A percentile compares a stretch with the other conserved stretches of the same genome.
These are phyloP conservation scores for Eupithecia centaureata DNA, from an alignment of 2,888 invertebrate species.

Conservation along the genomic window DNA sequence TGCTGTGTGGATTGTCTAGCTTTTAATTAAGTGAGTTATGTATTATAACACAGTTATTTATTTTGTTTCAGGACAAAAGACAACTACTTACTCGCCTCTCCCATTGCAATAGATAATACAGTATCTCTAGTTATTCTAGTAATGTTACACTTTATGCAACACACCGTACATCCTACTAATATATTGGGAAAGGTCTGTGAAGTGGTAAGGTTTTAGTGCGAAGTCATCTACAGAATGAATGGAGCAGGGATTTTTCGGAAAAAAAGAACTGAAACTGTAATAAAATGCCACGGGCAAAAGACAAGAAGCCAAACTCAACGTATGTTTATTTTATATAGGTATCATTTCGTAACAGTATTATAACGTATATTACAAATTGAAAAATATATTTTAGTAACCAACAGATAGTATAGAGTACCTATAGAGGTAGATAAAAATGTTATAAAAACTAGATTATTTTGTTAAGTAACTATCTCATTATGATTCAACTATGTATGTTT, in stretches of 20 bases:
- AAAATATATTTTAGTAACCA: too few species aligned
- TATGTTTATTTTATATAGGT: too few species aligned
- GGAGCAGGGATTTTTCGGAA: background rate
- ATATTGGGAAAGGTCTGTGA: background rate
- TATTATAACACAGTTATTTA: background rate
- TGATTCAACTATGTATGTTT: too few species aligned
- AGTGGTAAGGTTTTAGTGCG: background rate
- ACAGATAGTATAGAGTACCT: too few species aligned
- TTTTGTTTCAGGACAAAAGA: slow-evolving; percentile 23
- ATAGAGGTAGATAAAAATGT: too few species aligned
- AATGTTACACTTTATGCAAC: background rate
- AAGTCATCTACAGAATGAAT: background rate
- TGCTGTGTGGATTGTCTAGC: too few species aligned
- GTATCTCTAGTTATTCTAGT: background rate
- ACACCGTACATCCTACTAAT: background rate
- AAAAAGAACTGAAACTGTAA: background rate
- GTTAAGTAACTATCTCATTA: too few species aligned
- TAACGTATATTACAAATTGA: too few species aligned
- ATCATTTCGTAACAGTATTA: too few species aligned
- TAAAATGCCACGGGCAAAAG: too few species aligned
- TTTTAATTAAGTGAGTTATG: background rate
- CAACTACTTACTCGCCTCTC: slow-evolving; percentile 1
- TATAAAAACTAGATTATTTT: too few species aligned
- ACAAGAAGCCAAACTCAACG: too few species aligned
- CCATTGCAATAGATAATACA: background rate